Base-by-base conservation (phyloP, 2,888 invertebrate genomes). In the Clivina fossor region DNA sequence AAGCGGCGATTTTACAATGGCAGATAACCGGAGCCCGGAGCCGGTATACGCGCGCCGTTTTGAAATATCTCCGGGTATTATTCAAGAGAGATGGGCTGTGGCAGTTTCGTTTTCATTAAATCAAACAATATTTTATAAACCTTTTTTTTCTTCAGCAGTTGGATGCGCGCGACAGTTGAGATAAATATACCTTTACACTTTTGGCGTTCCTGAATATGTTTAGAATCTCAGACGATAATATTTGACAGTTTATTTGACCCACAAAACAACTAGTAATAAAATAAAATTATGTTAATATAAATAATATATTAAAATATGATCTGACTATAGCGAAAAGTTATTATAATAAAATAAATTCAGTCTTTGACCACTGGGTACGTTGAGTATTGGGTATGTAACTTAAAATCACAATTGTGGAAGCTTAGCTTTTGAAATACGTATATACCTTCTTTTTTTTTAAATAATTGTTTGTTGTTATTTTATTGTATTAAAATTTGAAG, bases 91-190 rank as follows among this genome's bases (percentile, higher is more conserved):
- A 64, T 62, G 60, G 63, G 59, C 62, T 57, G 60, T 63, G 66
- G 62, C 65, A 62, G 53, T 66, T 67, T 64, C 68, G 62, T 68
- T 67, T 67, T 69, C 68, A 69, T 69, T 69, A 68, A 69, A 69
- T 69, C 68, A 69, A 66, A 68, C 67, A 66, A 69, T 69, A 69
- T 69, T 66, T 69, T 69, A 69, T 66, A 66, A 67, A 66, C 67
- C 66, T 68, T 66, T 53, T 64, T n/a, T n/a, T n/a, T n/a, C n/a
- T n/a, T 64, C 62, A 63, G 66, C 61, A 62, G 64, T 62, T 62
- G 60, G 61, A 67, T 68, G 69, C 60, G 58, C 62, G 64, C 63
- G 68, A 69, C 69, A 65, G 61, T 60, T 59, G 65, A 68, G 67
- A 68, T 67, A 68, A 69, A 69, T 69, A 51, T 33, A 51, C 51